These are phyloP conservation scores for Mallotus villosus DNA, from an alignment of 2,797 vertebrate genomes.

Conservation along the genomic window DNA sequence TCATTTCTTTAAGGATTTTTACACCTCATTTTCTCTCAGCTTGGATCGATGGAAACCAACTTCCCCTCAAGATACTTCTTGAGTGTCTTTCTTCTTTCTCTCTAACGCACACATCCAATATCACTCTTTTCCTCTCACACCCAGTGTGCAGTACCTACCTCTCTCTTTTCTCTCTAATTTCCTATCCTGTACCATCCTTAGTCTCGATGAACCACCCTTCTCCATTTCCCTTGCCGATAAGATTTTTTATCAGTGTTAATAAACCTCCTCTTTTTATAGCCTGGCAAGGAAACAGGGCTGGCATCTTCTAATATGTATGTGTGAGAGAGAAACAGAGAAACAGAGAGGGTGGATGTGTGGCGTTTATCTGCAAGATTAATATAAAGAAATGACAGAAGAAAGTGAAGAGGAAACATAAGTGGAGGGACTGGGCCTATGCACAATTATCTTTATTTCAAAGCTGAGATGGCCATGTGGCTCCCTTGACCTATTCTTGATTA, in stretches of 20 bases:
- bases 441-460: neutral
- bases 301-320: constrained; percentile 38
- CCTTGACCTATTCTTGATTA: neutral
- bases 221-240: constrained; percentile 54
- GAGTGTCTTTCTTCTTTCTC: neutral
- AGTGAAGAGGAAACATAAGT: neutral
- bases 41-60: constrained; percentile 42
- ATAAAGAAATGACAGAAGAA: neutral
- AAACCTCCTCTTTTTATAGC: constrained; percentile 58
- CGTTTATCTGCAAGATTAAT: neutral
- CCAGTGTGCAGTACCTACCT: neutral
- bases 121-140: too few relatives aligned
- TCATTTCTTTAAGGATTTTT: constrained; percentile 19
- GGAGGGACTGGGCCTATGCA: neutral
- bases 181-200: constrained; percentile 47
- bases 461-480: neutral
- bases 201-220: constrained; percentile 49
- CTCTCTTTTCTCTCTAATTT: constrained; percentile 23
- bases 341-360: neutral
- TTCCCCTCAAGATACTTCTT: neutral
- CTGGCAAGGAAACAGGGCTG: constrained; percentile 33
- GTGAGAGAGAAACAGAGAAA: neutral
- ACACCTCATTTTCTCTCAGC: constrained; percentile 49
- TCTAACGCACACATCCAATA: too few relatives aligned
- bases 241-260: constrained; percentile 58